Evolutionary conservation across 2,797 vertebrate genomes (phyloP).

Genomic region (Serranus cabrilla): DNA sequence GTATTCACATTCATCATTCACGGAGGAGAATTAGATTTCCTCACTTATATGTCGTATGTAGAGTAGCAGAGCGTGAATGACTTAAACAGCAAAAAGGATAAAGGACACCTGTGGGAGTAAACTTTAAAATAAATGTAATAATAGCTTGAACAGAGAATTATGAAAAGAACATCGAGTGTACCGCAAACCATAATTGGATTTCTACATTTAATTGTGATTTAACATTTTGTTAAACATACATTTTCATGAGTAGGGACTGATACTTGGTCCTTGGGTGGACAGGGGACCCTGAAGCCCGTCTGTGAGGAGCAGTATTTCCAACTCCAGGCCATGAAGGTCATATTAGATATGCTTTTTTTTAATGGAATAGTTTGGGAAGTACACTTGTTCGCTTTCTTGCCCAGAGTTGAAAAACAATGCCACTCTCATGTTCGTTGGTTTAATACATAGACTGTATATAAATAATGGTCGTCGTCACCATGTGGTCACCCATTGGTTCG

Average conservation of each 20-base stretch:
- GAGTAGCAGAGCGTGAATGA: background rate
- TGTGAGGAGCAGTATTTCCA: background rate
- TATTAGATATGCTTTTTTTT: background rate
- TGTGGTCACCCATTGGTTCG: too few relatives aligned
- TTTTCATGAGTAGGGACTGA: conserved; percentile 51
- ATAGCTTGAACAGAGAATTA: background rate
- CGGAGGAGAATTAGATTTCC: conserved; percentile 14
- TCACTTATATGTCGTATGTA: conserved; percentile 2
- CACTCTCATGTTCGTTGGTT: background rate
- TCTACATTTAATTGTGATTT: conserved; percentile 29
- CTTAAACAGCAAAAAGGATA: conserved; percentile 9
- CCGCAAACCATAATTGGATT: conserved; percentile 33
- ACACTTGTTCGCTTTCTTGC: background rate
- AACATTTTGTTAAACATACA: conserved; percentile 36
- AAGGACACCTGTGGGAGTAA: conserved; percentile 7
- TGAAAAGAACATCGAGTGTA: conserved; percentile 1
- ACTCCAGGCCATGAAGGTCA: conserved; percentile 37
- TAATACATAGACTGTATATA: background rate
- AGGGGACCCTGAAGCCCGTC: conserved; percentile 4
- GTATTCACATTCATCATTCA: conserved; percentile 21
- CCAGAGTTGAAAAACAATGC: background rate
- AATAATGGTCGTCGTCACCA: too few relatives aligned
- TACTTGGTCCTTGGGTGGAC: conserved; percentile 15
- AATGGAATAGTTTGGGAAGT: background rate
- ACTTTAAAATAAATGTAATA: background rate